These are phyloP conservation scores for Lasioglossum morio DNA, from an alignment of 2,888 invertebrate species.

Conservation along the genomic window DNA sequence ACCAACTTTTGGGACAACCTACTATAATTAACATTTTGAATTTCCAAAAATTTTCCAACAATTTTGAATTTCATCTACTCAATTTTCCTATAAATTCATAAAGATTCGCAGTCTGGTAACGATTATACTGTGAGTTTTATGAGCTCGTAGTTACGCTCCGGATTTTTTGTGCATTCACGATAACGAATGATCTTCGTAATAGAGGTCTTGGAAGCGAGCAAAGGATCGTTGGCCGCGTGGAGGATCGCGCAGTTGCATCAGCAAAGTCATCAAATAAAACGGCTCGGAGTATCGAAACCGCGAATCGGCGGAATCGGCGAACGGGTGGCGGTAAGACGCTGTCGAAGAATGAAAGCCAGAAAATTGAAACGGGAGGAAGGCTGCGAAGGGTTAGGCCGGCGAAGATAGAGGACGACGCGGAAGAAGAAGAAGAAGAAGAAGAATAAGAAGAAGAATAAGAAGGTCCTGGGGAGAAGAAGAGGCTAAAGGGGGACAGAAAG, in stretches of 20 bases:
- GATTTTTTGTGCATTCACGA: too few relatives aligned
- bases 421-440: background rate
- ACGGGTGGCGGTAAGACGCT: slow-evolving; percentile 3
- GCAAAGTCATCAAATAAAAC: slow-evolving; percentile 27
- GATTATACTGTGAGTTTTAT: too few relatives aligned
- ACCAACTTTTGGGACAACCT: too few relatives aligned
- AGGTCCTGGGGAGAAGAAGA: slow-evolving; percentile 17
- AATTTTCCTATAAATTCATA: too few relatives aligned
- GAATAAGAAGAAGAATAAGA: too few relatives aligned
- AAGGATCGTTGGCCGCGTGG: background rate
- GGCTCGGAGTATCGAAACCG: background rate
- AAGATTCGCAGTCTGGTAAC: too few relatives aligned
- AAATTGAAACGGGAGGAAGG: slow-evolving; percentile 18
- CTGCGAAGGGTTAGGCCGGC: background rate
- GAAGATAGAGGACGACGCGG: background rate
- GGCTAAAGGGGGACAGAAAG: slow-evolving; percentile 24
- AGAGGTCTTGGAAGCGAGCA: background rate
- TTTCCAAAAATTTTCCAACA: too few relatives aligned
- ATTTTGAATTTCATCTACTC: too few relatives aligned
- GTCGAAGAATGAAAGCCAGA: slow-evolving; percentile 15
- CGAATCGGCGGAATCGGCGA: background rate
- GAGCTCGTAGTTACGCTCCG: too few relatives aligned
- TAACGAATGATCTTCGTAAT: background rate
- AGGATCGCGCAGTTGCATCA: background rate
- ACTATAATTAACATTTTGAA: too few relatives aligned